Conservation (phyloP, 2,888 invertebrate species). For the Brachypalpus laphriformis region DNA sequence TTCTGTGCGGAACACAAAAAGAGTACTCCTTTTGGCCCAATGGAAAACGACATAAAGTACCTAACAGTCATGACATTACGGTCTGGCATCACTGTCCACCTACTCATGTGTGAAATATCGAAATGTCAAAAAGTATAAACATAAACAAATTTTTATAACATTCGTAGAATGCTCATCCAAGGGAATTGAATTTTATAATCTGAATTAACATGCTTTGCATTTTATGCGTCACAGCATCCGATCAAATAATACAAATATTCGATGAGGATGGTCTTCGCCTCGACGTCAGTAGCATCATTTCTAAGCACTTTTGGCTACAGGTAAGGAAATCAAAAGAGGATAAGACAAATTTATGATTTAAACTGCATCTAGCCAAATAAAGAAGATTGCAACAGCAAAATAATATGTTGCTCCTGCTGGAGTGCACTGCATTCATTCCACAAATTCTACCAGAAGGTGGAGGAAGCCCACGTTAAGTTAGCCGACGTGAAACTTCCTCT, state of each 20-base stretch:
- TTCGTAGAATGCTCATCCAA: not conserved
- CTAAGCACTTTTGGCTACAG: slow-evolving; percentile 77
- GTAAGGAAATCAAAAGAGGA: not conserved
- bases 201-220: slow-evolving; percentile 39
- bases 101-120: too few species aligned
- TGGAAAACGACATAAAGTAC: too few species aligned
- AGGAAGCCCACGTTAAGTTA: slow-evolving; percentile 74
- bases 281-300: slow-evolving; percentile 74
- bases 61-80: too few species aligned
- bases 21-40: too few species aligned
- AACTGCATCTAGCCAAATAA: slow-evolving; percentile 30
- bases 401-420: slow-evolving; percentile 78
- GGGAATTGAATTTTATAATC: not conserved
- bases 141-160: not conserved
- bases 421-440: slow-evolving; percentile 77
- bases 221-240: slow-evolving; percentile 10
- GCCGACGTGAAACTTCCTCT: not conserved
- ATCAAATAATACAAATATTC: slow-evolving; percentile 26
- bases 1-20: too few species aligned
- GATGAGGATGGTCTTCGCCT: slow-evolving; percentile 45
- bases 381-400: slow-evolving; percentile 5
- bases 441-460: slow-evolving; percentile 77
- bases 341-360: not conserved
- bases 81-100: too few species aligned
- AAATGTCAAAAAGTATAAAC: too few species aligned